These are phyloP conservation scores for Plectus sambesii DNA, from an alignment of 1,140 invertebrate species.

Conservation along the genomic window DNA sequence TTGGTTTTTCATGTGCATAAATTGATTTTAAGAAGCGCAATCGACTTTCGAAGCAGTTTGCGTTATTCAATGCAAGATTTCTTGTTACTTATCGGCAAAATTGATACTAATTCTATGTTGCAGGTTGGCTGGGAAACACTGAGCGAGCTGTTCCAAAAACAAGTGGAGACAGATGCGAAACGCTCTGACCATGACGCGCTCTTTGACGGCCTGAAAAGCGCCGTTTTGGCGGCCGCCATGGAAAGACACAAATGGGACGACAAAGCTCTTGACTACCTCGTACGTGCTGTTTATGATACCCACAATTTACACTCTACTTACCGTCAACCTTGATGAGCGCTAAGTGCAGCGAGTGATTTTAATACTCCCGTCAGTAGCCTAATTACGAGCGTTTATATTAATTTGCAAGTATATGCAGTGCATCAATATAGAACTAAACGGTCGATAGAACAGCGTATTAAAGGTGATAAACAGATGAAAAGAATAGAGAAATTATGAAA, in stretches of 20 bases:
- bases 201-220: slow-evolving; percentile 75
- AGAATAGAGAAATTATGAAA: no score
- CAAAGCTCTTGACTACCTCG: slow-evolving; percentile 58
- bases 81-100: slow-evolving; percentile 2
- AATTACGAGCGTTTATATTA: no score
- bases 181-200: slow-evolving; percentile 69
- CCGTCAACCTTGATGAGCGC: no score
- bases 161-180: slow-evolving; percentile 62
- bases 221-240: slow-evolving; percentile 74
- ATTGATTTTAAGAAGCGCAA: no score
- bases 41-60: no score
- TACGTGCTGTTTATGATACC: slow-evolving; percentile 24
- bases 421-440: no score
- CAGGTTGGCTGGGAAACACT: slow-evolving; percentile 73
- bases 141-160: slow-evolving; percentile 67
- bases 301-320: not conserved
- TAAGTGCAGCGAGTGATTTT: no score
- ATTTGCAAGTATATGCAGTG: no score
- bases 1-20: not conserved
- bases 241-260: slow-evolving; percentile 81
- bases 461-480: no score
- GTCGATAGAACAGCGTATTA: no score
- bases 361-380: no score
- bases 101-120: slow-evolving; percentile 9
- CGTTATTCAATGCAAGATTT: no score